Evolutionary conservation across 2,113 vertebrate genomes (phyloP), one percentile per base, ranked within the genome.

Genomic region (Python bivittatus): DNA sequence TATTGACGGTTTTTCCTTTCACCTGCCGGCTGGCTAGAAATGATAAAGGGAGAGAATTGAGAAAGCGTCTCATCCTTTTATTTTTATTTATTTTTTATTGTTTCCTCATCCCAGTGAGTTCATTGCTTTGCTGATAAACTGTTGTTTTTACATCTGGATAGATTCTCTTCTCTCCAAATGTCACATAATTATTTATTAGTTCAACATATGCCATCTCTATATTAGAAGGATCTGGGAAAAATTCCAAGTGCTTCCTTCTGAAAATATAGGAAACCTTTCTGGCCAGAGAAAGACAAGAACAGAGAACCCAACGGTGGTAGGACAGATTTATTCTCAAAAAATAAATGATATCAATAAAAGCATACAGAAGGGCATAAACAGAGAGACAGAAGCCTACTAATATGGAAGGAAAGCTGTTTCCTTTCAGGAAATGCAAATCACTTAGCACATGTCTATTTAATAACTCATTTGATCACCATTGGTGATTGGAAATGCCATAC

Each of bases 221-320:
- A 95, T 15, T 0, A 0, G 91, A 92, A 87, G 84, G 94, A 93
- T 92, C 95, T 96, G 95, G 94, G 95, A 96, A 96, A 94, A 92
- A 92, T 94, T 96, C 92, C 95, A 95, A 84, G 84, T 60, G 10
- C 89, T 95, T 38, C 33, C 38, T 38, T 38, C 33, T 38, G 17
- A 17, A 79, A 79, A 79, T 92, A 92, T 84, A 0, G 17, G 94
- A 72, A 93, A 7, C 88, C 94, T 94, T 95, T 93, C 94, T 88
- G 92, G 91, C 5, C 92, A 84, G 0, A 10, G 27, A 90, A 17
- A 93, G 88, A 85, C 61, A 83, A 92, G 94, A 84, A 0, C 86
- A 2, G 57, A 1, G 64, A 60, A 68, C 84, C 27, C 1, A 29
- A 10, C 15, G 12, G 48, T 27, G 84, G 44, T n/a, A n/a, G 57